Conservation (phyloP, 2,888 invertebrate species). For the Syrista parreyssii region DNA sequence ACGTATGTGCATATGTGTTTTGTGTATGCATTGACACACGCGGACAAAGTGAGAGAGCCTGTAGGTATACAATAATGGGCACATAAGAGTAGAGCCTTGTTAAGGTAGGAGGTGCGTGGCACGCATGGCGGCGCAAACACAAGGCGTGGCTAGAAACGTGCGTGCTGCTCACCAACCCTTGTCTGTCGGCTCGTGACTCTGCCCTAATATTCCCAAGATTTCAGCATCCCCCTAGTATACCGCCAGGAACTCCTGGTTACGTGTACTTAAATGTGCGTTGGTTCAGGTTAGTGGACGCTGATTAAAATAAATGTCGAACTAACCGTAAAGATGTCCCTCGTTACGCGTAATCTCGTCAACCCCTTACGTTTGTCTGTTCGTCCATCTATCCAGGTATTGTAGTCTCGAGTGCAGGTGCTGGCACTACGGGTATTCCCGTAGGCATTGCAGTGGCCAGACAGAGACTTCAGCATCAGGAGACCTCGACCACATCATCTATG, state of each 20-base stretch:
- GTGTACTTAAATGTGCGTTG: background rate
- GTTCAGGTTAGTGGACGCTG: background rate
- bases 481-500: slow-evolving; percentile 69
- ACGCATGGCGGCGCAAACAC: slow-evolving; percentile 62
- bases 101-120: slow-evolving; percentile 61
- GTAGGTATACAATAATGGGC: background rate
- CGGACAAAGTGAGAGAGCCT: background rate
- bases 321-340: background rate
- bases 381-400: slow-evolving; percentile 51
- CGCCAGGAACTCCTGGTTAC: background rate
- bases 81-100: slow-evolving; percentile 33
- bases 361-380: background rate
- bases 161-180: background rate
- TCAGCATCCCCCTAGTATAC: slow-evolving; percentile 14
- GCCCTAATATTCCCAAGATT: slow-evolving; percentile 24
- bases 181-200: slow-evolving; percentile 14
- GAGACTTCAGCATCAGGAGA: slow-evolving; percentile 75
- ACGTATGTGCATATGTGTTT: background rate
- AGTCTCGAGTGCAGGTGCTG: slow-evolving; percentile 54
- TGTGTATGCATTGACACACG: background rate
- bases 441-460: slow-evolving; percentile 88
- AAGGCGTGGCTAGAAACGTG: slow-evolving; percentile 58
- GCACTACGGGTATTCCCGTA: slow-evolving; percentile 74
- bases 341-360: background rate
- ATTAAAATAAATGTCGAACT: background rate